Conservation (phyloP, 2,797 vertebrate genomes). For the Syndactyla subalaris region DNA sequence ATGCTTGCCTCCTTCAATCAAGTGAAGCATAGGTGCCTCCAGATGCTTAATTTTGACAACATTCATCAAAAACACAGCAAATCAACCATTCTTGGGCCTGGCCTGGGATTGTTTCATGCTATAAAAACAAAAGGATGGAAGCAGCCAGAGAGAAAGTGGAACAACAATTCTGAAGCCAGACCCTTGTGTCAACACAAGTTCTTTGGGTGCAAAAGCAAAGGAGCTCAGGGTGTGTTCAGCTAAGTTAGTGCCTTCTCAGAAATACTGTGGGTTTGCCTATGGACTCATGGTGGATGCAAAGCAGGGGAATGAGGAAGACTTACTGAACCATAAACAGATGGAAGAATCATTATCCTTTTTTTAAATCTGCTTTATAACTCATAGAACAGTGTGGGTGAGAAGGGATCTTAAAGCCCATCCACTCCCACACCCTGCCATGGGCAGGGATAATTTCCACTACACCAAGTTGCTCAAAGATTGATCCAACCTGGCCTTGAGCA, state of each 20-base stretch:
- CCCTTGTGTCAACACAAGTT: background rate
- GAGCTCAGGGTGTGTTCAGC: background rate
- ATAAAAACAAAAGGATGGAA: background rate
- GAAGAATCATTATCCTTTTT: background rate
- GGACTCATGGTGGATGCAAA: background rate
- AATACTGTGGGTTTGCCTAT: background rate
- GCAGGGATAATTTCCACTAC: background rate
- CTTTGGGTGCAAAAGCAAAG: background rate
- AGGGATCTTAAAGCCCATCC: background rate
- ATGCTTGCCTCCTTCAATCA: background rate
- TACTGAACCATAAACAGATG: background rate
- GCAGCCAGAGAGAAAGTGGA: background rate
- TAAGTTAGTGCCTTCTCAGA: background rate
- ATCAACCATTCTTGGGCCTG: background rate
- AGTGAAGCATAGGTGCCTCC: fast-evolving
- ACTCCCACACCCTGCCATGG: background rate
- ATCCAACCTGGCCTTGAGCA: background rate
- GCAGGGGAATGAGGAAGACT: background rate
- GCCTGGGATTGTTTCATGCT: background rate
- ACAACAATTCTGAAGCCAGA: background rate
- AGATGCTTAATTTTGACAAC: background rate
- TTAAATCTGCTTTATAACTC: background rate
- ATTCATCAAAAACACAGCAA: background rate
- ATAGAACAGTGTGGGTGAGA: background rate
- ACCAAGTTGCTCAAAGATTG: background rate